Base-by-base conservation (phyloP, 2,888 invertebrate genomes). In the Atethmia centrago region DNA sequence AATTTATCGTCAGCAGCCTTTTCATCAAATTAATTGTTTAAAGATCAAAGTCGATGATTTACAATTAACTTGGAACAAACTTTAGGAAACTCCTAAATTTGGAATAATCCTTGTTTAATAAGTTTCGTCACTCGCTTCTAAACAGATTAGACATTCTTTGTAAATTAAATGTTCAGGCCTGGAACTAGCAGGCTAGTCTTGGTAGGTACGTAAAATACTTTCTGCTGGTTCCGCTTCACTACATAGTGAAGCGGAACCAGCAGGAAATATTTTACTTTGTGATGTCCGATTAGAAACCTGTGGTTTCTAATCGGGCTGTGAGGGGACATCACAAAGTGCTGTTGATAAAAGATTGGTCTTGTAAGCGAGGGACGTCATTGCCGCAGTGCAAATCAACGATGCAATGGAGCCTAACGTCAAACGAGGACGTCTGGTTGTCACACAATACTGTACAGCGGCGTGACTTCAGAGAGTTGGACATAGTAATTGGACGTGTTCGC, bases 101-200 rank as follows among this genome's bases (percentile, higher is more conserved):
- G 55, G 61, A 84, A 85, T 87, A 83, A 78, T 76, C 75, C 79
- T 84, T 72, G 77, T 82, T 84, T 79, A 72, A 74, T 80, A 85
- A 87, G 87, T 83, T 87, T 84, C 77, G 71, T 76, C 83, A 78
- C 68, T 85, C 74, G 71, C 71, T 84, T 82, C 72, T 77, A 78
- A 80, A 85, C 76, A 81, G 81, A 86, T 87, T 83, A 83, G 77
- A 79, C 74, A 87, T 84, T 87, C 80, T 87, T 87, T 84, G 81
- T 77, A 70, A 71, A 75, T 68, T 81, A 63, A 83, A 83, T 73
- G 70, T 69, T 70, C 71, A 67, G 53, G 68, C 66, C 81, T 70
- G 61, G 65, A 59, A 77, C 70, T 69, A 67, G 67, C 61, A 45
- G 56, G 36, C 36, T 31, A 56, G n/a, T n/a, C n/a, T 75, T n/a